Evolutionary conservation across 2,113 vertebrate genomes (phyloP).

Genomic region (Daphoenositta chrysoptera): DNA sequence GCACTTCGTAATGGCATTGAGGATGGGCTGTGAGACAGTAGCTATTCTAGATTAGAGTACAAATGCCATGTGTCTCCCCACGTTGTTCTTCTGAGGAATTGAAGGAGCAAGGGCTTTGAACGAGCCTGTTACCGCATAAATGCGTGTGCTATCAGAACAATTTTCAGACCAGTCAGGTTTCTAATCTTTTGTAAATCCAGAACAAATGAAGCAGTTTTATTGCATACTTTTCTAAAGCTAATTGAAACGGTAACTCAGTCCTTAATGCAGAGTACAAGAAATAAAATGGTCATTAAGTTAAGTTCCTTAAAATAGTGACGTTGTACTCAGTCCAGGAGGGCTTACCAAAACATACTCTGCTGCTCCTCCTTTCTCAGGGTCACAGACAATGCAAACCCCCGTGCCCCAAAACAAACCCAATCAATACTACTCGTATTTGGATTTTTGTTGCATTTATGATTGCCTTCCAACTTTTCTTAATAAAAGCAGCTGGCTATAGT

Average conservation of each 20-base stretch:
- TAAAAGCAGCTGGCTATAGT: not conserved
- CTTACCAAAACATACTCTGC: not conserved
- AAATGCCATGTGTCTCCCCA: not conserved
- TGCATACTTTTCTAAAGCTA: not conserved
- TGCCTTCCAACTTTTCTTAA: not conserved
- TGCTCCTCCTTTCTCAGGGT: not conserved
- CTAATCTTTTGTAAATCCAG: not conserved
- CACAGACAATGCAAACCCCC: not conserved
- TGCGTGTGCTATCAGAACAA: rapidly evolving
- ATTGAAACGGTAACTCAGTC: not conserved
- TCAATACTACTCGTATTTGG: not conserved
- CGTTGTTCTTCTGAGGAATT: rapidly evolving
- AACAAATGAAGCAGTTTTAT: not conserved
- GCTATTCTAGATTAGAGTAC: not conserved
- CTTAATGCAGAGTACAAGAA: not conserved
- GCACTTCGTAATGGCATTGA: rapidly evolving
- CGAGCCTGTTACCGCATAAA: not conserved
- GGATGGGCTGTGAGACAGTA: not conserved
- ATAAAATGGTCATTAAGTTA: not conserved
- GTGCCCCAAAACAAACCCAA: not conserved
- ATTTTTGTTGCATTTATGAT: not conserved
- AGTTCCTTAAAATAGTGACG: not conserved
- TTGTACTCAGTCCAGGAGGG: not conserved
- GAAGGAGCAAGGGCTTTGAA: not conserved
- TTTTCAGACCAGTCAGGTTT: not conserved